Evolutionary conservation across 2,113 vertebrate genomes (phyloP).

Genomic region (Marmota flaviventris): DNA sequence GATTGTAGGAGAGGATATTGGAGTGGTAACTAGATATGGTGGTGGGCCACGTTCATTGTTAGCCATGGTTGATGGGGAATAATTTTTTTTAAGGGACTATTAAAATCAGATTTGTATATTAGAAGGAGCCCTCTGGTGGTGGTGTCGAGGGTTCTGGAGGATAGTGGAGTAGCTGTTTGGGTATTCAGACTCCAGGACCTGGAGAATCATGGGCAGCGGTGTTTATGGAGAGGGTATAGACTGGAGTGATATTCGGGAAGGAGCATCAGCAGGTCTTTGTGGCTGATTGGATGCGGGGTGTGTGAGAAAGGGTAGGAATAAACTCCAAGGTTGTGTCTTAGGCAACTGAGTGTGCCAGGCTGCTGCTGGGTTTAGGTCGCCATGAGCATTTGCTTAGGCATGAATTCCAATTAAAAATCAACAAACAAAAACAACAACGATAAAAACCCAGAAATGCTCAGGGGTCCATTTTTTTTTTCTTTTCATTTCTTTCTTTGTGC

Average conservation of each 20-base stretch:
- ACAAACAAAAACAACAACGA: too few species aligned
- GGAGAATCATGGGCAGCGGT: fast-evolving
- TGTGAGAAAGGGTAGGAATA: background rate
- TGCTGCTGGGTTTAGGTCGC: background rate
- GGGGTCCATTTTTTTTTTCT: background rate
- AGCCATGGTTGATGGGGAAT: background rate
- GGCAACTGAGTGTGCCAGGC: background rate
- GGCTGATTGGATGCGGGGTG: background rate
- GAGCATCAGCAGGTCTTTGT: background rate
- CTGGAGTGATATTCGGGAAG: background rate
- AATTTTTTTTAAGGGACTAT: background rate
- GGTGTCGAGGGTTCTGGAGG: background rate
- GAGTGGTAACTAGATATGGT: background rate
- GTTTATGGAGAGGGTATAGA: fast-evolving
- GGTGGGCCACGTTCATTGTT: background rate
- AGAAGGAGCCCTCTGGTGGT: conserved; percentile 9
- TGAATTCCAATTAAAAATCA: background rate
- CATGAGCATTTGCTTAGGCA: background rate
- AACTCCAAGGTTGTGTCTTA: background rate
- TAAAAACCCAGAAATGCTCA: background rate
- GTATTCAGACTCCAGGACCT: too few species aligned
- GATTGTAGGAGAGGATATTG: background rate
- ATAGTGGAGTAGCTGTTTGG: fast-evolving
- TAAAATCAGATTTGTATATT: background rate
- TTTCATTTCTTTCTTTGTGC: background rate